Base-by-base conservation (phyloP, 2,113 vertebrate species). In the Hippopotamus amphibius region DNA sequence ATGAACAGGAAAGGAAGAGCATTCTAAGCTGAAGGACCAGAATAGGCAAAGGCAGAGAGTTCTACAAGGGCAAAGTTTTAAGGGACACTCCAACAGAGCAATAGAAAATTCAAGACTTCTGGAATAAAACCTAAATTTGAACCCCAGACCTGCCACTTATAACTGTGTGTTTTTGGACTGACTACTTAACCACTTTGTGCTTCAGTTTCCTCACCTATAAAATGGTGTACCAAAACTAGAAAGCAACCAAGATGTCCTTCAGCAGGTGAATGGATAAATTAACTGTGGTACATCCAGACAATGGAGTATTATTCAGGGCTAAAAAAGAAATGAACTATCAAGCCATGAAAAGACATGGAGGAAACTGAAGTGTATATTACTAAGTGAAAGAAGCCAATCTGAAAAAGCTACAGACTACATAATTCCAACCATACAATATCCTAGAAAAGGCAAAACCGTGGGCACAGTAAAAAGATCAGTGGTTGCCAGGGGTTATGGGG, bases 171-270 rank as follows among this genome's bases (percentile, higher is more conserved):
- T 86, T 93, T 87, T 53, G 41, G 65, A 57, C n/a, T 90, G 9
- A 53, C 37, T 87, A 53, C 37, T 93, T 97, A 76, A 59, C 13
- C 53, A 80, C 37, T 63, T 74, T 37, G 59, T 7, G 33, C 14
- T 89, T 89, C 26, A 16, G 21, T 66, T 92, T 88, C n/a, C 66
- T 88, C 63, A 80, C 59, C 33, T 86, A 81, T 59, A 92, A 93
- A n/a, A 72, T 50, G 30, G 55, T 16, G 6, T 85, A 61, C 22
- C 48, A 26, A 43, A 88, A 72, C 61, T 79, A 48, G 55, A 57
- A 37, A 92, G 89, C 19, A 83, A 63, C 5, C n/a, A 71, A 77
- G 46, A 37, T 65, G 24, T 71, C 48, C 22, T 57, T 84, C 55
- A 95, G 53, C 24, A 15, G 37, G 46, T 53, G 5, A 55, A 17